A percentile compares a stretch with the other conserved stretches of the same genome.
phyloP scores from a whole-genome alignment of 2,888 invertebrate genomes.

The Nebria brevicollis region DNA sequence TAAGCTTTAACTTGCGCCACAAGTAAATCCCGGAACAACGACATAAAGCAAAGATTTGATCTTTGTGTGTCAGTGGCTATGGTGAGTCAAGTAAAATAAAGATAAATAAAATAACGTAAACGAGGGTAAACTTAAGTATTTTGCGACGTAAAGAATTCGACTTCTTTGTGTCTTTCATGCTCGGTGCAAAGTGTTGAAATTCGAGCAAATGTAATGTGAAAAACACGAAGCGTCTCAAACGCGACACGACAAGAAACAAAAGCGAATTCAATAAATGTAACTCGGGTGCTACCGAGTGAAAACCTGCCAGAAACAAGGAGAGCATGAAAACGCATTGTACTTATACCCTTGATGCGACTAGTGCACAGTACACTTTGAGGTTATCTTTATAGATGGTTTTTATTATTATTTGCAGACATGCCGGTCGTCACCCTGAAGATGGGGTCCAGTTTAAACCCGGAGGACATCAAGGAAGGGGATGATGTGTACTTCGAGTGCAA shows the following conservation, averaged over 20 bases:
- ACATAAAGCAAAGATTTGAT: conserved; percentile 25
- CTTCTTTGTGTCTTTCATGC: conserved; percentile 24
- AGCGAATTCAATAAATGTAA: conserved; percentile 35
- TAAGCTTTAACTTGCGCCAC: not conserved
- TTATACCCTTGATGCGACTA: not conserved
- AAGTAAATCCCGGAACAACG: conserved; percentile 18
- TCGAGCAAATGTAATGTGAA: conserved; percentile 18
- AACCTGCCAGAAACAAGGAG: conserved; percentile 5
- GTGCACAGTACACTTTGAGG: not conserved
- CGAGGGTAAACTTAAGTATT: conserved; percentile 31
- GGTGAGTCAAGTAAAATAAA: conserved; percentile 4
- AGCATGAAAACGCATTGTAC: not conserved
- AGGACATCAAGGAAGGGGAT: conserved; percentile 89
- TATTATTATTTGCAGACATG: conserved; percentile 71
- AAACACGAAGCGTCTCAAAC: not conserved
- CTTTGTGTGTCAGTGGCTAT: not conserved
- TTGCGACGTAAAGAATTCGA: conserved; percentile 11
- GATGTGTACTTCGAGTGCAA: conserved; percentile 91
- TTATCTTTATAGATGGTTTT: conserved; percentile 18
- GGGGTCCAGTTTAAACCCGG: conserved; percentile 85
- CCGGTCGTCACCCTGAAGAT: conserved; percentile 84
- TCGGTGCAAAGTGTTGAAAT: conserved; percentile 22
- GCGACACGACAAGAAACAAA: conserved; percentile 29
- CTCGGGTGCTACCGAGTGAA: not conserved
- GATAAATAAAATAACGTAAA: conserved; percentile 16